phyloP scores from a whole-genome alignment of 2,113 vertebrate species.

The Carassius gibelio region DNA sequence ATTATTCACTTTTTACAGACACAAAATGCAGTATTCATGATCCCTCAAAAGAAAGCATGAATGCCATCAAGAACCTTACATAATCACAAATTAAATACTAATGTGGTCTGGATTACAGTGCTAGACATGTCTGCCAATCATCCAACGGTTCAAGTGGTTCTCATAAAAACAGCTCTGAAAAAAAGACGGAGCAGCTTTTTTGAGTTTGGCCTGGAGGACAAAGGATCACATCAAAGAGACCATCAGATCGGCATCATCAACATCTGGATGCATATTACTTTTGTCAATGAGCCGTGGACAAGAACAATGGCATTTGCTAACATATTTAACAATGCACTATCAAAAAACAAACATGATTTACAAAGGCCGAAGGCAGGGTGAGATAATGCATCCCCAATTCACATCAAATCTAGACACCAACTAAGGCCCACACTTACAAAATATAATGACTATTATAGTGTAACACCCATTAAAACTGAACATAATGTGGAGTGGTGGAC shows the following conservation, averaged over 20 bases:
- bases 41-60: slow-evolving; percentile 6
- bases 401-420: not conserved
- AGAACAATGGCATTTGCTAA: not conserved
- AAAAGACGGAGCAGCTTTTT: too few relatives aligned
- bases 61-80: slow-evolving; percentile 3
- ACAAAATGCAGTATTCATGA: not conserved
- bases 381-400: not conserved
- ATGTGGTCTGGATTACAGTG: not conserved
- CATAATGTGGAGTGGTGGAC: not conserved
- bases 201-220: not conserved
- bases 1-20: not conserved
- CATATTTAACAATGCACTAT: not conserved
- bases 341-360: not conserved
- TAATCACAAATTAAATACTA: slow-evolving; percentile 5
- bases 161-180: too few relatives aligned
- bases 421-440: not conserved
- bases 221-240: not conserved
- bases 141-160: not conserved
- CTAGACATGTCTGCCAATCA: not conserved
- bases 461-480: slow-evolving; percentile 7
- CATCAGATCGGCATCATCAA: not conserved
- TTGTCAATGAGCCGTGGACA: not conserved
- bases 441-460: slow-evolving; percentile 9
- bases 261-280: not conserved
- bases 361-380: not conserved